phyloP scores from a whole-genome alignment of 2,888 invertebrate species.

The Cataglyphis cursor region DNA sequence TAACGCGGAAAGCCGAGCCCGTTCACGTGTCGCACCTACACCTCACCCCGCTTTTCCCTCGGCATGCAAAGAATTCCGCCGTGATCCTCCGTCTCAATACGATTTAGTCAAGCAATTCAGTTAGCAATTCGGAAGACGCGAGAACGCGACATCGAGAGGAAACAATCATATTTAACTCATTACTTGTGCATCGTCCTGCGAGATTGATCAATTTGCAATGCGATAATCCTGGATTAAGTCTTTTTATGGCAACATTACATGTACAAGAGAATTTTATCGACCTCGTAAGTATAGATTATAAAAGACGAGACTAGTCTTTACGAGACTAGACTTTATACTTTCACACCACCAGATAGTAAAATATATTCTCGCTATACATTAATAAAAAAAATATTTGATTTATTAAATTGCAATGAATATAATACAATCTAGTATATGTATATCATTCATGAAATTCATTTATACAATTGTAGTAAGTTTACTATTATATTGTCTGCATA shows the following conservation, averaged over 20 bases:
- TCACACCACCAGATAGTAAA: conserved; percentile 15
- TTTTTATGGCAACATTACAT: conserved; percentile 9
- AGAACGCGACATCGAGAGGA: not conserved
- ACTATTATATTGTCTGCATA: not conserved
- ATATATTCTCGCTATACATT: not conserved
- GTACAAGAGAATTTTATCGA: conserved; percentile 23
- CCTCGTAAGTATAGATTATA: conserved; percentile 28
- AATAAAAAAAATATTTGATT: conserved; percentile 28
- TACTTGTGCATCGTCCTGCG: conserved; percentile 19
- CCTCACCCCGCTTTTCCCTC: conserved; percentile 1
- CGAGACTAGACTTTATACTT: conserved; percentile 43
- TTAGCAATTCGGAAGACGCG: not conserved
- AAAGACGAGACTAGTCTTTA: conserved; percentile 30
- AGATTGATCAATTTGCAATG: not conserved
- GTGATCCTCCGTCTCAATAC: not conserved
- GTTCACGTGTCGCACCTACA: conserved; percentile 72
- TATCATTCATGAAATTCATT: conserved; percentile 21
- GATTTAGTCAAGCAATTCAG: conserved; percentile 37
- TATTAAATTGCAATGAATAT: conserved; percentile 31
- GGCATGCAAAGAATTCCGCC: not conserved
- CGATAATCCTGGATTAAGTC: conserved; percentile 24
- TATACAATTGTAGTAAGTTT: conserved; percentile 4
- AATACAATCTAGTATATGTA: not conserved
- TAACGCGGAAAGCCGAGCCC: conserved; percentile 75
- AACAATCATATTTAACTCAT: conserved; percentile 5